Evolutionary conservation across 1,140 invertebrate species (phyloP).

Genomic region (Euura saliciscinereae): DNA sequence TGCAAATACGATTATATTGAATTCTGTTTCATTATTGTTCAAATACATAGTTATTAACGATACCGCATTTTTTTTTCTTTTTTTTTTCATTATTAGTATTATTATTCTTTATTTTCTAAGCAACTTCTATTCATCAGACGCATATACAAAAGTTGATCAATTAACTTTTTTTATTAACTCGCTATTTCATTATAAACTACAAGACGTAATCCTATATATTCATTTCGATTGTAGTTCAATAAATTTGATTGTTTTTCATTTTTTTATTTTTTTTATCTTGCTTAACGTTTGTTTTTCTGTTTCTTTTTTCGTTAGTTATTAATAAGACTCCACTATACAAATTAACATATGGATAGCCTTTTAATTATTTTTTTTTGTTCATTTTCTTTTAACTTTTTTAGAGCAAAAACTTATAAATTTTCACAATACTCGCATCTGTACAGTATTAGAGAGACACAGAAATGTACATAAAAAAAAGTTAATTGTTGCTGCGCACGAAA

Average conservation of each 20-base stretch:
- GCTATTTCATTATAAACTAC: conserved; percentile 23
- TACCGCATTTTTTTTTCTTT: no score
- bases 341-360: not conserved
- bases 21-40: not conserved
- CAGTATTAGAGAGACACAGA: not conserved
- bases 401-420: not conserved
- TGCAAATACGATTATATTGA: conserved; percentile 20
- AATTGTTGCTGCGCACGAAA: not conserved
- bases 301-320: not conserved
- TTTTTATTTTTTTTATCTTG: not conserved
- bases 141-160: conserved; percentile 43
- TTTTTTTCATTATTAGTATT: conserved; percentile 1
- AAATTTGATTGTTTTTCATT: not conserved
- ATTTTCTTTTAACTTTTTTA: not conserved
- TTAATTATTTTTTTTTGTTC: not conserved
- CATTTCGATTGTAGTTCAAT: conserved; percentile 52
- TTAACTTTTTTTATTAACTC: not conserved
- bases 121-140: conserved; percentile 53
- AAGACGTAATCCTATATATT: conserved; percentile 47
- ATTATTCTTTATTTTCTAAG: conserved; percentile 6
- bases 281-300: not conserved
- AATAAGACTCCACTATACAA: not conserved
- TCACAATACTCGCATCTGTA: not conserved
- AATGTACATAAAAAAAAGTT: not conserved
- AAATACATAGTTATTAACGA: no score